Base-by-base conservation (phyloP, 1,140 invertebrate species). In the Mylabris phalerata region DNA sequence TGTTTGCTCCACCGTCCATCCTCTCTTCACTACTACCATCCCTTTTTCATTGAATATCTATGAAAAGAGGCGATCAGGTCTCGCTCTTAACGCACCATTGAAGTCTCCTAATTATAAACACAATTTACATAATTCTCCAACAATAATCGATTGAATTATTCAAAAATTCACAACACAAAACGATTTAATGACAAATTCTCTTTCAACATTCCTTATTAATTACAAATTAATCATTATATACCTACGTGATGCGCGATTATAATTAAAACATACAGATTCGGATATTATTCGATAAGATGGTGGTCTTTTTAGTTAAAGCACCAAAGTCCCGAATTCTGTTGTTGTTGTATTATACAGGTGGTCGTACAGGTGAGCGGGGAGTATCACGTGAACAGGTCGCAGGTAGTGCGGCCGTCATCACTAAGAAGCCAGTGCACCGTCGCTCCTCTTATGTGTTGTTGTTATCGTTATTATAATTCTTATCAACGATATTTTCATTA, bases 351-450 rank as follows among this genome's bases (percentile, higher is more conserved):
- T 13, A 3, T 49, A 62, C 62, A 64, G 62, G 64, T 64, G 32
- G 62, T 56, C 62, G 50, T 43, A 63, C 59, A 64, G 60, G 65
- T 62, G 65, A 64, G 62, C 65, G 65, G 65, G 62, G 65, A 65
- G 60, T 13, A 40, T 65, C 58, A 62, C 60, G 57, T 63, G 64
- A 64, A 44, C 62, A 57, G 59, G 52, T 67, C 62, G 57, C 65
- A 67, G 65, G 65, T 67, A 67, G 63, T 45, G 56, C 45, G 40
- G 56, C 52, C 51, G 51, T 54, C 48, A 56, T 44, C 38, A n/a
- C 41, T 11, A 42, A 42, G 44, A 41, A 62, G 54, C 39, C 61
- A 65, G 63, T 65, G 57, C 63, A 50, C 44, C 50, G 60, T 47
- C 57, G 47, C 57, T 58, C 39, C 26, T 54, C 32, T 40, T 54